Evolutionary conservation across 1,140 invertebrate genomes (phyloP), one percentile per base, ranked within the genome.

Genomic region (Epicauta chinensis): DNA sequence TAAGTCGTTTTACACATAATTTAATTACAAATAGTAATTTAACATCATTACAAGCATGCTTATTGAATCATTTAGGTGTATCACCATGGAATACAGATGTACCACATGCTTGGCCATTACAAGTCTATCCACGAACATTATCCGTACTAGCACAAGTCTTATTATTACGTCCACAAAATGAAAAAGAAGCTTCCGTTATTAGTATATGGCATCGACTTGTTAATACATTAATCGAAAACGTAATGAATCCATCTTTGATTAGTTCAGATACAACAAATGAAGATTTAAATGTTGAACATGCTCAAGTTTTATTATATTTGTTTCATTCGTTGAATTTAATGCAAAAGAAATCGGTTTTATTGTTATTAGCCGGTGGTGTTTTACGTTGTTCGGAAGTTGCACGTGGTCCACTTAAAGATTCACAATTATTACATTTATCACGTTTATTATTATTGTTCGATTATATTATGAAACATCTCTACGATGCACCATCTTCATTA

Each of bases 281-380:
- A 77, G 92, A 96, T 77, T 74, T 98, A 30, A 97, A 97, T 72
- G 91, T 97, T 7, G 95, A 98, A 70, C 94, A 98, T 73, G 86
- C 92, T 0, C 93, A 97, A 67, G 73, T 97, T 7, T 72, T 98
- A 53, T 76, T 98, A 0, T 96, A 97, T 68, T 73, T 97, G 1
- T 97, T 97, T 68, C 93, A 97, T 71, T 91, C 91, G 2, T 71
- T 97, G 16, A 93, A 91, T 62, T 73, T 97, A 16, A 96, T 96
- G 89, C 91, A 97, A 71, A 97, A 97, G 70, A 97, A 97, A 72
- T 86, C 87, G 2, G 88, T 98, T 0, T 72, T 97, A n/a, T 74
- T 96, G 7, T 74, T 87, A 51, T 83, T 84, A 10, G 84, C 86
- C 4, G 80, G 80, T 57, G 81, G 81, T 2, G 78, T 84, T 12